Conservation (phyloP, 2,888 invertebrate species). For the Camponotus fellah region DNA sequence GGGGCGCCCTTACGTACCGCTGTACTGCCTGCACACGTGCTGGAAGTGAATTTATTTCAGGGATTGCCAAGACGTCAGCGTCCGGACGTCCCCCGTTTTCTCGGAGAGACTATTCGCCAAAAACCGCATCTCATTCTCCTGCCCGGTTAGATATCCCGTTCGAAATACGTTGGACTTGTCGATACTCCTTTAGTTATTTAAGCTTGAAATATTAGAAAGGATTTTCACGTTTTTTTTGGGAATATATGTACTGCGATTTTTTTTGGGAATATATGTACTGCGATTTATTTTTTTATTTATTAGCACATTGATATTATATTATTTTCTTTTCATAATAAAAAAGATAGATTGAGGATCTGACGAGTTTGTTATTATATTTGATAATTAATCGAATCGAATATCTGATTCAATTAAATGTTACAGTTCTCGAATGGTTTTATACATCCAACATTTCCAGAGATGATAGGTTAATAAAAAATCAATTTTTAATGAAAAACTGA, state of each 20-base stretch:
- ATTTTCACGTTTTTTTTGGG: background rate
- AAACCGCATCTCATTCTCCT: conserved; percentile 54
- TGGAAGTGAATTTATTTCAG: conserved; percentile 73
- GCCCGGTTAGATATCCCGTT: conserved; percentile 56
- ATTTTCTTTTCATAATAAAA: too few relatives aligned
- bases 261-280: background rate
- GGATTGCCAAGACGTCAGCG: conserved; percentile 60
- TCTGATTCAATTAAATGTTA: too few relatives aligned
- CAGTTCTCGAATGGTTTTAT: too few relatives aligned
- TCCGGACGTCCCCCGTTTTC: conserved; percentile 50
- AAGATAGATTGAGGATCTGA: too few relatives aligned
- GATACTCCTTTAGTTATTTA: background rate
- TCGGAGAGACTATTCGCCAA: conserved; percentile 57
- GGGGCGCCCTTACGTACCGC: conserved; percentile 53
- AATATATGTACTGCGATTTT: background rate
- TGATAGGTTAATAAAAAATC: too few relatives aligned
- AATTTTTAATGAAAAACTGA: too few relatives aligned
- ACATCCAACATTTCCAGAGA: too few relatives aligned
- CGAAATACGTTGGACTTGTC: conserved; percentile 17
- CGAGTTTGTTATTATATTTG: too few relatives aligned
- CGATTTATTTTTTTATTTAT: background rate
- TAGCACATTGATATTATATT: too few relatives aligned
- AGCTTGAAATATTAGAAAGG: background rate
- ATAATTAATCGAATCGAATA: too few relatives aligned
- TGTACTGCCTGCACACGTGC: conserved; percentile 61